Base-by-base conservation (phyloP, 53 echinoderm and acorn worm genomes). In the Luidia sarsii region DNA sequence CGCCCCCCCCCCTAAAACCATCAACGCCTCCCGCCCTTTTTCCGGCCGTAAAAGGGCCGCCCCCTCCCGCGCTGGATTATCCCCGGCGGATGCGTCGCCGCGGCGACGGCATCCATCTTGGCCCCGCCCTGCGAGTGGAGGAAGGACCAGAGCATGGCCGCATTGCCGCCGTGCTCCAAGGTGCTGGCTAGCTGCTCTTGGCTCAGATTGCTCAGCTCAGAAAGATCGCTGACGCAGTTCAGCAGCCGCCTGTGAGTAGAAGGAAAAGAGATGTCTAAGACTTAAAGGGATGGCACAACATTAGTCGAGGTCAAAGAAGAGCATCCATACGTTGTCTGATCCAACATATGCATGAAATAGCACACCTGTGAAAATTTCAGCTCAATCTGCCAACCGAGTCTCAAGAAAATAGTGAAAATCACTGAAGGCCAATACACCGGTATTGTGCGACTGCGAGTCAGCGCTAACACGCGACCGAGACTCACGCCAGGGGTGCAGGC, bases 131-230 rank as follows among this genome's bases (percentile, higher is more conserved):
- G 59, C 20, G 61, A 31, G 48, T 95, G 95, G 11, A 95, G 80
- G 85, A 95, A 95, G 18, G 89, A 83, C 95, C 95, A 92, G 28
- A 95, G 86, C 23, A 86, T 34, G 39, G 86, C 75, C 51, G 89
- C 92, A 22, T 95, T 95, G 2, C 80, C 87, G 10, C 86, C 74
- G 48, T 86, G 89, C 49, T 72, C 85, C 14, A 95, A 57, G 35
- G 89, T 61, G 38, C 82, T 39, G 11, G 71, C 74, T n/a, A 95
- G 57, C 27, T 80, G 61, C 37, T 89, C 89, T 56, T 91, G 61
- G 24, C 92, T 87, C 18, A 92, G 63, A 10, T 41, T 74, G 22
- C 80, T 89, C 50, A 95, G 85, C 64, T 92, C 95, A 7, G 89
- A 67, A 7, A 95, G 48, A 68, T 95, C 83, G 3, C 57, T 56